Evolutionary conservation across 23 tunicate genomes (phyloP), one percentile per base, ranked within the genome.

Genomic region (Ciona savignyi): DNA sequence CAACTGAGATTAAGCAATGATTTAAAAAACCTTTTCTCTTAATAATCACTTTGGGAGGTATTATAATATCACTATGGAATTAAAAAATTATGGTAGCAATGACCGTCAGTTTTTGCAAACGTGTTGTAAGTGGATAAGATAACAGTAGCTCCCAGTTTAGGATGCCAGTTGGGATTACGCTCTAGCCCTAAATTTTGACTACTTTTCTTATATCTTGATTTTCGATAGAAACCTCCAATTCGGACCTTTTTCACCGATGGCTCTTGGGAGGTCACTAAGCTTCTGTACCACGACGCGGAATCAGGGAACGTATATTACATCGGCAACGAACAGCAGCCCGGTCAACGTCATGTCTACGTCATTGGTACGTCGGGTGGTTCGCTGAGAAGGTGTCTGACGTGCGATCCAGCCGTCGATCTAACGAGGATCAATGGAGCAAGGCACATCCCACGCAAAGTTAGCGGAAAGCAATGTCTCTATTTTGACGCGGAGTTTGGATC

Each of bases 221-320:
- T n/a, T n/a, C n/a, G n/a, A n/a, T 80, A 87, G 95, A 78, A 87
- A 72, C 79, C 86, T 24, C 60, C 83, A 3, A 65, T 4, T 1
- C 20, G n/a, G 1, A 64, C 34, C 19, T 83, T 78, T 26, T 51
- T 90, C 24, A 90, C 97, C 0, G 78, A 64, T n/a, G 97, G 97
- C 3, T 27, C 35, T 3, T 90, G 85, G 85, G 97, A 90, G 49
- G 89, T 79, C 9, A 75, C 79, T 60, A 90, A 90, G 35, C 77
- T 90, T 29, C 70, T 90, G 24, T 71, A 79, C 34, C 83, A 62
- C 33, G 89, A 81, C 64, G 51, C 65, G n/a, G 29, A 28, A 20
- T 3, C 51, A 4, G 28, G 65, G 24, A 33, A 49, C 27, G 33
- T 90, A 21, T 90, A 78, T 62, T 90, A 74, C 80, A 69, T 83